Evolutionary conservation across 2,113 vertebrate genomes (phyloP), one percentile per base, ranked within the genome.

Genomic region (Prinia subflava): DNA sequence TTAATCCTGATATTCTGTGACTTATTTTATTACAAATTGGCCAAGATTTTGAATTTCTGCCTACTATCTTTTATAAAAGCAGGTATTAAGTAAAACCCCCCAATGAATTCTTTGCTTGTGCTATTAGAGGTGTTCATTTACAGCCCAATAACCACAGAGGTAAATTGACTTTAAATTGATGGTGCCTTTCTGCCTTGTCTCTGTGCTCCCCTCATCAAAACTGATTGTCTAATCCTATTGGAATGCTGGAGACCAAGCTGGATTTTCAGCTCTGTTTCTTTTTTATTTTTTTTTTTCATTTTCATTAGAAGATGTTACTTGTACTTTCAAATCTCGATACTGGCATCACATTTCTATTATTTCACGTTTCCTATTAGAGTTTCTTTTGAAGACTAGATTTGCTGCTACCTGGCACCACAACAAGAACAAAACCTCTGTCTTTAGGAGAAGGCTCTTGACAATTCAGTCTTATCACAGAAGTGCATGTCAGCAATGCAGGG

Each of bases 131-230:
- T 59, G 39, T 63, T 88, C n/a, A 46, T 94, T 93, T 92, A 50
- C 41, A 90, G 47, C 41, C 53, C 71, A 64, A 42, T 92, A 92
- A 87, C 44, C 15, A 42, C 73, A 94, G 75, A 81, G 37, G 62
- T 81, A 84, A 96, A 96, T 81, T 64, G 47, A 70, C 59, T 93
- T 90, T 41, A 88, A 83, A 91, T 63, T 74, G 39, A 59, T 63
- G 25, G 41, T 30, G 23, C 33, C 49, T 84, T 96, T 88, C 47
- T 80, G 63, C 63, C 28, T 89, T 74, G 31, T 88, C 47, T 44
- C 42, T 88, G 35, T 79, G 22, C 63, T 94, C 16, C 10, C 17
- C 13, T 89, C 63, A 93, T 88, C 87, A 88, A 73, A 92, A 74
- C 23, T 35, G 46, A 65, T 70, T 73, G 68, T 53, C 91, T 88